phyloP scores from a whole-genome alignment of 2,797 vertebrate species.

The Enteromius paludinosus region DNA sequence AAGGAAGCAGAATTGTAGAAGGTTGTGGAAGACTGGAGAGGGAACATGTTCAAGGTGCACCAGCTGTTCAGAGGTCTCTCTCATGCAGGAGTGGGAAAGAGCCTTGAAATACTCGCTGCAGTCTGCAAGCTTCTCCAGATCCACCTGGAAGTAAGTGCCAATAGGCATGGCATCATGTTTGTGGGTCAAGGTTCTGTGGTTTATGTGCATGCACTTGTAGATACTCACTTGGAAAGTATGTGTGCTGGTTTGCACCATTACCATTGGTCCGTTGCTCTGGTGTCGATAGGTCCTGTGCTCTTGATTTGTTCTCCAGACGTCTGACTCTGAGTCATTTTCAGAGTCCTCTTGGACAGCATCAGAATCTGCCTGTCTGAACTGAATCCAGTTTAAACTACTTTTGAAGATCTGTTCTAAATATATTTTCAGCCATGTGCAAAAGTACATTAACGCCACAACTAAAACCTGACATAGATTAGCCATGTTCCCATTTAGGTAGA shows the following conservation, averaged over 20 bases:
- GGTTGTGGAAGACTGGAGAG: conserved; percentile 71
- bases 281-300: conserved; percentile 66
- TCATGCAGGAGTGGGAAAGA: conserved; percentile 79
- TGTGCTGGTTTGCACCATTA: conserved; percentile 76
- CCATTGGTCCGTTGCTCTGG: conserved; percentile 62
- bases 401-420: conserved; percentile 54
- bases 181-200: not conserved
- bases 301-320: conserved; percentile 70
- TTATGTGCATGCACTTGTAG: not conserved
- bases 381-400: conserved; percentile 58
- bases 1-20: conserved; percentile 78
- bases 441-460: conserved; percentile 56
- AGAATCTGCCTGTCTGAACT: conserved; percentile 29
- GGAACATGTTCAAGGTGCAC: conserved; percentile 76
- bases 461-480: conserved; percentile 56
- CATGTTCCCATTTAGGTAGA: conserved; percentile 58
- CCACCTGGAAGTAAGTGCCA: conserved; percentile 69
- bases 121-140: conserved; percentile 71
- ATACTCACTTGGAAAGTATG: conserved; percentile 77
- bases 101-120: conserved; percentile 80
- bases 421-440: conserved; percentile 59
- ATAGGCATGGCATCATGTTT: not conserved
- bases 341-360: not conserved
- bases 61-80: conserved; percentile 72
- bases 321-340: conserved; percentile 46